Evolutionary conservation across 2,797 vertebrate species (phyloP).

Genomic region (Neosilurus hyrtlii): DNA sequence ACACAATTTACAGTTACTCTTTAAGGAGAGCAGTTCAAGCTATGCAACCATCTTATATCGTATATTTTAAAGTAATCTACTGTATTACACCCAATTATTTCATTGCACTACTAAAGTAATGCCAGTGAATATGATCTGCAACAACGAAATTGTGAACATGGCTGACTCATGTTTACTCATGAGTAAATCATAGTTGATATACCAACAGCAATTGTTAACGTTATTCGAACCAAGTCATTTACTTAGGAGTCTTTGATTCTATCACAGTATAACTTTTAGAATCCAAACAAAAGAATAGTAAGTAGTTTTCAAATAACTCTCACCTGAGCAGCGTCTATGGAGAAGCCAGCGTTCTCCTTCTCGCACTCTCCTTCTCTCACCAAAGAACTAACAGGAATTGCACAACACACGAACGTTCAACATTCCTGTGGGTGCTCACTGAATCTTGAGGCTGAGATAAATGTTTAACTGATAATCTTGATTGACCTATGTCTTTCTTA

Average conservation of each 20-base stretch:
- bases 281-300: slow-evolving; percentile 20
- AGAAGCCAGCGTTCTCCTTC: slow-evolving; percentile 52
- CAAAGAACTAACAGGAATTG: slow-evolving; percentile 63
- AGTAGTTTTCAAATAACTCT: slow-evolving; percentile 52
- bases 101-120: not conserved
- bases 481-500: slow-evolving; percentile 43
- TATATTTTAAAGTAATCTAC: not conserved
- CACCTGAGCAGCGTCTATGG: slow-evolving; percentile 68
- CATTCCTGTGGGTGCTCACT: slow-evolving; percentile 56
- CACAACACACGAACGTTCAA: slow-evolving; percentile 66
- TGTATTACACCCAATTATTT: not conserved
- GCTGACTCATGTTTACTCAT: slow-evolving; percentile 13
- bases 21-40: not conserved
- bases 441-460: slow-evolving; percentile 53
- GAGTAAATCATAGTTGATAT: not conserved
- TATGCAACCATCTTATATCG: not conserved
- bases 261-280: slow-evolving; percentile 19
- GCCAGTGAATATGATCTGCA: not conserved
- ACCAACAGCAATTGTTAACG: slow-evolving; percentile 21
- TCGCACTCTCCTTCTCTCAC: slow-evolving; percentile 33
- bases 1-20: not conserved
- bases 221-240: not conserved
- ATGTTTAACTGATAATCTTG: slow-evolving; percentile 41
- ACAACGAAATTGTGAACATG: slow-evolving; percentile 7
- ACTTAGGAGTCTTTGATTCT: slow-evolving; percentile 17